Base-by-base conservation (phyloP, 2,113 vertebrate genomes). In the Coptodon rendalli region DNA sequence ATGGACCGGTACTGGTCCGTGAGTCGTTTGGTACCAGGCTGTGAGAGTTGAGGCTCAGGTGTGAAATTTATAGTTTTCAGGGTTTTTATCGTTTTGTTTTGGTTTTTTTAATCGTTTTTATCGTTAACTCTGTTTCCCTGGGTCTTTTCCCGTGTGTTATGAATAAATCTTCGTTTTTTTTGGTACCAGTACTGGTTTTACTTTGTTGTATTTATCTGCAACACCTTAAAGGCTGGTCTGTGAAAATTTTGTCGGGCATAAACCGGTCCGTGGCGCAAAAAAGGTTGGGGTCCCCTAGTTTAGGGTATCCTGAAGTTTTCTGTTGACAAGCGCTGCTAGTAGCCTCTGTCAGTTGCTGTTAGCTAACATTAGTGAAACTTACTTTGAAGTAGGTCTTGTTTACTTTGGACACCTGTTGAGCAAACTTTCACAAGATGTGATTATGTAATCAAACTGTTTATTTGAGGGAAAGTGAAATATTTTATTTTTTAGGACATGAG, bases 261-360 rank as follows among this genome's bases (percentile, higher is more conserved):
- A 61, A 61, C 14, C 8, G 1, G 56, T 59, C 7, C 17, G 14
- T 59, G 1, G 57, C 3, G 0, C 57, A 61, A 17, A 4, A 61
- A 61, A 0, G 59, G 59, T 63, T 63, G 1, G 29, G 29, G 16
- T 34, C 59, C 29, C 9, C 59, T 63, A 40, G 34, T 40, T 40
- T 38, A 40, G 63, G 11, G 34, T 68, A 13, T 1, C 0, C 34
- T 68, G 63, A 40, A 3, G 4, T 68, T 68, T 68, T 40, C 63
- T 68, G 63, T 68, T 0, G 0, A 19, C 19, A 68, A 40, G 34
- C 4, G 2, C 34, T 4, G 6, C 34, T 68, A 6, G 1, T n/a
- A n/a, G 34, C 19, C 6, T 36, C 61, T 68, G 19, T 22, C 38
- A 68, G 19, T 2, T 3, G 63, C 34, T 13, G 63, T 22, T 68